These are phyloP conservation scores for Nemotelus pantherinus DNA, from an alignment of 2,888 invertebrate genomes.

Conservation along the genomic window DNA sequence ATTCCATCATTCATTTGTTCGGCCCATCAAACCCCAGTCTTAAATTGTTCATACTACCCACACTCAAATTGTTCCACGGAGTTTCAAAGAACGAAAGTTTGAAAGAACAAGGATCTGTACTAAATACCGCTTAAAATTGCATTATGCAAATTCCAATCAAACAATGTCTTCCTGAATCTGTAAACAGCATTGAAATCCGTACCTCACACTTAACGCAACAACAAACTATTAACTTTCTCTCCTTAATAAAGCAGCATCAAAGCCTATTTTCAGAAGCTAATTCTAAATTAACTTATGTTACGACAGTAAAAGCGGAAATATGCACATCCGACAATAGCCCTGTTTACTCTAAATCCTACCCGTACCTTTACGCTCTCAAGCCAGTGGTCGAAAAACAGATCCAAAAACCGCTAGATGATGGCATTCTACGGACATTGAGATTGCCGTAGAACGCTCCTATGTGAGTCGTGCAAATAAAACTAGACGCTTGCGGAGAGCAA, in stretches of 20 bases:
- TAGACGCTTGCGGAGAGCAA: background rate
- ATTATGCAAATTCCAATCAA: slow-evolving; percentile 11
- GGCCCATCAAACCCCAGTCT: slow-evolving; percentile 30
- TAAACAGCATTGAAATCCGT: background rate
- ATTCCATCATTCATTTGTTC: slow-evolving; percentile 29
- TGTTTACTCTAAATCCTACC: slow-evolving; percentile 7
- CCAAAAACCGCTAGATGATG: background rate
- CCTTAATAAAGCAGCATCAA: background rate
- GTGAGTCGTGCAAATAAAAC: background rate
- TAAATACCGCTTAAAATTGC: slow-evolving; percentile 40
- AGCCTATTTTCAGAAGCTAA: background rate
- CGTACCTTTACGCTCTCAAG: background rate
- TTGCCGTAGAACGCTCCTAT: background rate
- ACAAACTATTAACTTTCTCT: too few species aligned
- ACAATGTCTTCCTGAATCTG: background rate
- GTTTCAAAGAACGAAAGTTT: slow-evolving; percentile 39
- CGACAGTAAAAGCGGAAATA: too few species aligned
- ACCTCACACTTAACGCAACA: too few species aligned
- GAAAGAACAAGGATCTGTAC: slow-evolving; percentile 38
- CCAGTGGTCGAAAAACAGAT: background rate
- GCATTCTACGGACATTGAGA: background rate
- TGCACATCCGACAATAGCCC: too few species aligned
- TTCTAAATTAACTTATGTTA: too few species aligned
- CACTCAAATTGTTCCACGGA: too few species aligned
- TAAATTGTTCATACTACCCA: slow-evolving; percentile 41